phyloP scores from a whole-genome alignment of 2,797 vertebrate species.

The Heterohyrax brucei region DNA sequence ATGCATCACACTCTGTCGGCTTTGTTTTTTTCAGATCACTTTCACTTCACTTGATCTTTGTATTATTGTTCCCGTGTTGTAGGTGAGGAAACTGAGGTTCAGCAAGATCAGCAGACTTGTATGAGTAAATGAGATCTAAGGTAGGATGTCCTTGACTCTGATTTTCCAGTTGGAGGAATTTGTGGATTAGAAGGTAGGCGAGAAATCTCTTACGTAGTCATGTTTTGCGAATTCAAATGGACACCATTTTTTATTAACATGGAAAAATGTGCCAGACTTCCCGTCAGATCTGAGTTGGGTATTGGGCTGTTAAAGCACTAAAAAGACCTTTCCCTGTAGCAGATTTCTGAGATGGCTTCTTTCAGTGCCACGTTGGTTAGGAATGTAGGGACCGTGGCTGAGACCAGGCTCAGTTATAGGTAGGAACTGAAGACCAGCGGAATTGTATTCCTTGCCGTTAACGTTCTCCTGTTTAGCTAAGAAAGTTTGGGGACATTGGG shows the following conservation, averaged over 20 bases:
- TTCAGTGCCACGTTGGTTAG: background rate
- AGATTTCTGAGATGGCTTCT: background rate
- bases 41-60: background rate
- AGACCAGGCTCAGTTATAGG: background rate
- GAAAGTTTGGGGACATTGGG: background rate
- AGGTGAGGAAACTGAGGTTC: background rate
- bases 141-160: background rate
- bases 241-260: background rate
- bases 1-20: background rate
- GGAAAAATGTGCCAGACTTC: background rate
- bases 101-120: background rate
- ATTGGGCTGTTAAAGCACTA: background rate
- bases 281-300: background rate
- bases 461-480: conserved; percentile 42
- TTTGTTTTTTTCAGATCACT: conserved; percentile 43
- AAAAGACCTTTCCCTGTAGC: background rate
- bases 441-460: conserved; percentile 3
- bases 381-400: background rate
- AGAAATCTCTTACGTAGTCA: conserved; percentile 36
- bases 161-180: conserved; percentile 60
- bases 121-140: background rate
- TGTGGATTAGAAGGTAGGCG: conserved; percentile 39
- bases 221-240: conserved; percentile 45
- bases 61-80: background rate
- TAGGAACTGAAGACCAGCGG: background rate